A percentile compares a stretch with the other conserved stretches of the same genome.
These are phyloP conservation scores for Thalassarche chlororhynchos DNA, from an alignment of 2,113 vertebrate genomes.

Conservation along the genomic window DNA sequence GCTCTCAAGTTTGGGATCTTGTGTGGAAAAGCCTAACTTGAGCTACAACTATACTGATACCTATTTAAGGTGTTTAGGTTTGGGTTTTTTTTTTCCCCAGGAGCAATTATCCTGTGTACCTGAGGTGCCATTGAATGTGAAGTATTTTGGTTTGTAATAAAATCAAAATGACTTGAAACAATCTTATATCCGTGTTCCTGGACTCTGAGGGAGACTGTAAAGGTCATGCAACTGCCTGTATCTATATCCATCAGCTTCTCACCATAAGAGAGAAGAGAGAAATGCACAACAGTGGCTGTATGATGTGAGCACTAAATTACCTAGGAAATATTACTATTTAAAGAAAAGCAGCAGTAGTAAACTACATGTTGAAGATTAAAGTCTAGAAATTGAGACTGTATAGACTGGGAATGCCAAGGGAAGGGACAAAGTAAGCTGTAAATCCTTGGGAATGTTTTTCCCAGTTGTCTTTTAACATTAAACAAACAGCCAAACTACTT, in stretches of 20 bases:
- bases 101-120: background rate
- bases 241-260: background rate
- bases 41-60: background rate
- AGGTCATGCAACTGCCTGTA: background rate
- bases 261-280: background rate
- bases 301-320: background rate
- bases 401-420: background rate
- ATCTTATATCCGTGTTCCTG: background rate
- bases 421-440: background rate
- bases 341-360: background rate
- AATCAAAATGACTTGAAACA: conserved; percentile 9
- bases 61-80: background rate
- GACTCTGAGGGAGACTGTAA: background rate
- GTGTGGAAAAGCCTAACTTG: background rate
- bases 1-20: background rate
- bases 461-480: background rate
- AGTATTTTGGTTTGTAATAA: conserved; percentile 46
- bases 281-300: background rate
- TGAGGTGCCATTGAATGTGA: background rate
- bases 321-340: background rate
- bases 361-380: background rate
- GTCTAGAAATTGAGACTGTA: background rate
- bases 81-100: background rate
- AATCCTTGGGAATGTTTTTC: background rate
- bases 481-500: background rate